Conservation (phyloP, 2,888 invertebrate species). For the Amblyjoppa fuscipennis region DNA sequence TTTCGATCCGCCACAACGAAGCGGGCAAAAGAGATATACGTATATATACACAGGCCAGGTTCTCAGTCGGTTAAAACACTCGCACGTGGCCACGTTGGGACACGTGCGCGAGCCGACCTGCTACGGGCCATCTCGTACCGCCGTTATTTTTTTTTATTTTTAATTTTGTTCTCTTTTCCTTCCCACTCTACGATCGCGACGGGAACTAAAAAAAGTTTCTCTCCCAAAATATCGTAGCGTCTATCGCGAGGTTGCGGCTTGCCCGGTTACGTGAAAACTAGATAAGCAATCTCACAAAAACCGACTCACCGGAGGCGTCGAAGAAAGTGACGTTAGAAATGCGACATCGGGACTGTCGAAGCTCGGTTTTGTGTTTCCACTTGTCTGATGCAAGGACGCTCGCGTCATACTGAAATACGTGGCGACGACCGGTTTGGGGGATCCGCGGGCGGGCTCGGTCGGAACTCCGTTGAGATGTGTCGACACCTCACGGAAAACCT, state of each 20-base stretch:
- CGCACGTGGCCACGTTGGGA: conserved; percentile 17
- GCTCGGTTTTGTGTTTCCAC: not conserved
- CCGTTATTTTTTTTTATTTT: not conserved
- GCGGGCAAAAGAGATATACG: not conserved
- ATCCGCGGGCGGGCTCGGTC: not conserved
- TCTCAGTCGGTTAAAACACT: not conserved
- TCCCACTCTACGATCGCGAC: not conserved
- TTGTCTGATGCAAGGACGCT: conserved; percentile 50
- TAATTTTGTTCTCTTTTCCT: not conserved
- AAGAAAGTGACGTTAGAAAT: not conserved
- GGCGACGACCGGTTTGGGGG: conserved; percentile 60
- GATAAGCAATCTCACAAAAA: not conserved
- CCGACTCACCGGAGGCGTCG: not conserved
- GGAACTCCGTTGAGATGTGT: not conserved
- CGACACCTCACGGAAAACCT: conserved; percentile 1
- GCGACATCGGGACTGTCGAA: not conserved
- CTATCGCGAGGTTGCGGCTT: not conserved
- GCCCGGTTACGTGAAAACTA: not conserved
- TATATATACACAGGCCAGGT: not conserved
- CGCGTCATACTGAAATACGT: conserved; percentile 59
- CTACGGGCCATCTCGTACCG: not conserved
- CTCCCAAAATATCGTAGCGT: not conserved
- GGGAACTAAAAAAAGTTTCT: not conserved
- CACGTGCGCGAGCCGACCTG: conserved; percentile 3
- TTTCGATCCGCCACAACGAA: not conserved